phyloP scores from a whole-genome alignment of 2,113 vertebrate species.

The Poecile atricapillus region DNA sequence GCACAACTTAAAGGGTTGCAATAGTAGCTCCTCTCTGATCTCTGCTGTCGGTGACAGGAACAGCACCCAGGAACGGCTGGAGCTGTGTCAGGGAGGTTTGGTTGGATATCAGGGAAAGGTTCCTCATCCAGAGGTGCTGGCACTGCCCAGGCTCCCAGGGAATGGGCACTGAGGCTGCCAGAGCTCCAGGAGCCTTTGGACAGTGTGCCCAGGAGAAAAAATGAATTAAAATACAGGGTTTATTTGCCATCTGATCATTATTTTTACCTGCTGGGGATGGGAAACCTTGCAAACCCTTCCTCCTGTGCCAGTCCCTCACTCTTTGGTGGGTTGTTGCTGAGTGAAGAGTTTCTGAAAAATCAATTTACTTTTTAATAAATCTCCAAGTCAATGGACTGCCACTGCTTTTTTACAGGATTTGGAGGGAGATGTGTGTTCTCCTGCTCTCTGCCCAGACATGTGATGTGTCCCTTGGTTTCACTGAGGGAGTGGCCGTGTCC shows the following conservation, averaged over 20 bases:
- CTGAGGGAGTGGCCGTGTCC: fast-evolving
- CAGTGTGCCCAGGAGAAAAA: not conserved
- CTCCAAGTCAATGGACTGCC: not conserved
- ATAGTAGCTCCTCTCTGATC: not conserved
- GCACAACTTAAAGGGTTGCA: fast-evolving
- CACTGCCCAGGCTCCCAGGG: not conserved
- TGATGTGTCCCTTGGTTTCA: not conserved
- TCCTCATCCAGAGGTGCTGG: not conserved
- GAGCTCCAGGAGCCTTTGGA: not conserved
- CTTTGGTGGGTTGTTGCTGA: not conserved
- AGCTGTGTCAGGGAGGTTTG: fast-evolving
- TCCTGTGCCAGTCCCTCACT: not conserved
- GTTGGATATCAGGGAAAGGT: not conserved
- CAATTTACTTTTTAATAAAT: not conserved
- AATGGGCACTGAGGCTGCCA: not conserved
- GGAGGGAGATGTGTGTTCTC: not conserved
- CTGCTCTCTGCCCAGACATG: not conserved
- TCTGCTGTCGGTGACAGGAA: not conserved
- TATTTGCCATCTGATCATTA: not conserved
- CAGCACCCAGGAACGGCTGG: not conserved
- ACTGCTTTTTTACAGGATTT: not conserved
- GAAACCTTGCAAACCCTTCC: not conserved
- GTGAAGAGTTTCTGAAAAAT: not conserved
- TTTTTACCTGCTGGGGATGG: not conserved
- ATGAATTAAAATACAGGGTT: fast-evolving